Evolutionary conservation across 1,140 invertebrate genomes (phyloP).

Genomic region (Oreohelix idahoensis): DNA sequence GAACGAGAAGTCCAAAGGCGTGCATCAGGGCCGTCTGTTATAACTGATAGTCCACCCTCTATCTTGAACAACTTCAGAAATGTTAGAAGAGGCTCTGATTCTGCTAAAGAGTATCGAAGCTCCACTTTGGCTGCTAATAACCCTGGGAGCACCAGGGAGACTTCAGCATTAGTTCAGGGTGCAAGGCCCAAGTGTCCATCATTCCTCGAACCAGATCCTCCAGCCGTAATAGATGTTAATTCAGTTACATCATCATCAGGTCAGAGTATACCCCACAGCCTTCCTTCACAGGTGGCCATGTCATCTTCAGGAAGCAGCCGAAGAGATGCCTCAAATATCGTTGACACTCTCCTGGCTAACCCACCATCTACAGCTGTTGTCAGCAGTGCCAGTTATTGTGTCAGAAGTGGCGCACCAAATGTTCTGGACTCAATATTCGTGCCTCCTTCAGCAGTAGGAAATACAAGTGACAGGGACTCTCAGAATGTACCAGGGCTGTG

Average conservation of each 20-base stretch:
- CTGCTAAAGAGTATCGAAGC: not conserved
- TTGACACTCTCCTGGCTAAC: slow-evolving; percentile 14
- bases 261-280: not conserved
- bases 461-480: not conserved
- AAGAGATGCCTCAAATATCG: not conserved
- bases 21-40: not conserved
- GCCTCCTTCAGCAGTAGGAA: not conserved
- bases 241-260: not conserved
- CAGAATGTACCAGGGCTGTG: not conserved
- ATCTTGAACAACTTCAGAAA: not conserved
- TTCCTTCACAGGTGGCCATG: not conserved
- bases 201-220: slow-evolving; percentile 19
- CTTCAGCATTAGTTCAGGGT: not conserved
- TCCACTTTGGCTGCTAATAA: not conserved
- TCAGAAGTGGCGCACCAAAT: not conserved
- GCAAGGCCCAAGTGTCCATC: not conserved
- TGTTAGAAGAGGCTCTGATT: not conserved
- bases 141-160: not conserved
- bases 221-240: not conserved
- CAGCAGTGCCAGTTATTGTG: not conserved
- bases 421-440: not conserved
- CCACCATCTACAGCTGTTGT: not conserved
- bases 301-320: not conserved
- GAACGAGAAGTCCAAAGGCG: not conserved
- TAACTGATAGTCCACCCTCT: not conserved